phyloP scores from a whole-genome alignment of 2,888 invertebrate genomes.

The Ceramica pisi region DNA sequence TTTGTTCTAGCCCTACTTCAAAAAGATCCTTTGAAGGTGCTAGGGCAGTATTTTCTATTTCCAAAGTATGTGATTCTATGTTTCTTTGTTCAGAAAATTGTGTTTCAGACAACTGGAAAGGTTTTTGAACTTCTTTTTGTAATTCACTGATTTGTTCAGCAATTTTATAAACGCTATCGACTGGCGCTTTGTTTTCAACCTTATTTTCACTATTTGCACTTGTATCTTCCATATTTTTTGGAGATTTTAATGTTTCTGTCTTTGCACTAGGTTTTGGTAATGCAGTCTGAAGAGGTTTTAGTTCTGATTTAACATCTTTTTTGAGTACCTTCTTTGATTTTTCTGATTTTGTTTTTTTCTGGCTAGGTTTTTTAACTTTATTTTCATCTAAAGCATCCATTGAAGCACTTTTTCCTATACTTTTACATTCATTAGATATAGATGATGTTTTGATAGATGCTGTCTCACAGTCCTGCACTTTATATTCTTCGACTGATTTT shows the following conservation, averaged over 20 bases:
- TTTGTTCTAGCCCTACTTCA: slow-evolving; percentile 2
- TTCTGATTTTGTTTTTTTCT: slow-evolving; percentile 64
- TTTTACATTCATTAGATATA: slow-evolving; percentile 29
- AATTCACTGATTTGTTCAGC: neutral
- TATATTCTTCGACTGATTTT: slow-evolving; percentile 10
- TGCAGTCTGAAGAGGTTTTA: slow-evolving; percentile 19
- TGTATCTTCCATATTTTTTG: slow-evolving; percentile 4
- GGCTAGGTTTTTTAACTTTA: slow-evolving; percentile 44
- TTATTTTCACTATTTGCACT: slow-evolving; percentile 4
- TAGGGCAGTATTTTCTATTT: neutral
- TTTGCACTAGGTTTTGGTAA: slow-evolving; percentile 45
- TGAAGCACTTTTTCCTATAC: slow-evolving; percentile 62
- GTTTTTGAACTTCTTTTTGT: slow-evolving; percentile 14
- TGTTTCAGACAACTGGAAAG: neutral
- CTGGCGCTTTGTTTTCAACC: neutral
- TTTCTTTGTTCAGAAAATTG: slow-evolving; percentile 5
- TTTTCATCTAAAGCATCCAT: slow-evolving; percentile 50
- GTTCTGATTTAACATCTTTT: slow-evolving; percentile 19
- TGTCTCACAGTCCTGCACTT: neutral
- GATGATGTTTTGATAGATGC: slow-evolving; percentile 2
- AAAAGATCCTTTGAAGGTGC: neutral
- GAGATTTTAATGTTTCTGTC: slow-evolving; percentile 6
- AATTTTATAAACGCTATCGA: neutral
- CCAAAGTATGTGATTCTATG: slow-evolving; percentile 5
- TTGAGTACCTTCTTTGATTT: slow-evolving; percentile 51